Conservation (phyloP, 2,113 vertebrate species). For the Eubucco bourcierii region DNA sequence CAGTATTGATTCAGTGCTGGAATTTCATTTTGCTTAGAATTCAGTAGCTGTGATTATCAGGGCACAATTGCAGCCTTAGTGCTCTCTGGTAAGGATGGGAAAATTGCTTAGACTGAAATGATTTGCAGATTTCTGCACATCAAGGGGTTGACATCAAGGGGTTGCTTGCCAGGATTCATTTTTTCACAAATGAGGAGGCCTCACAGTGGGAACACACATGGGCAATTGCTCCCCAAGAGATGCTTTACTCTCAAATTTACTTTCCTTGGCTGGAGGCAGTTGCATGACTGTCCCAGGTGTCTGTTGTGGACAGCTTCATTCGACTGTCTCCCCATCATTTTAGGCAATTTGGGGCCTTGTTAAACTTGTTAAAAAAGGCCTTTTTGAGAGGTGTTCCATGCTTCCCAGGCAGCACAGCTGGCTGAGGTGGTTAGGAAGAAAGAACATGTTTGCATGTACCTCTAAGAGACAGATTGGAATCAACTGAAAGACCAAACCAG, state of each 20-base stretch:
- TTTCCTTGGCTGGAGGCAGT: neutral
- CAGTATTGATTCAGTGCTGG: neutral
- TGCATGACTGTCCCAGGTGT: neutral
- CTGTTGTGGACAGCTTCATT: neutral
- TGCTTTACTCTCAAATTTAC: constrained; percentile 5
- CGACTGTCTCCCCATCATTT: neutral
- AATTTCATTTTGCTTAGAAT: constrained; percentile 12
- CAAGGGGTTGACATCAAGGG: neutral
- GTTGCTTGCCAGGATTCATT: neutral
- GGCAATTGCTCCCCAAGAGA: constrained; percentile 9
- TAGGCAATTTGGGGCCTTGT: neutral
- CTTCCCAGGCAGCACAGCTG: neutral
- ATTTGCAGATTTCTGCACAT: constrained; percentile 37
- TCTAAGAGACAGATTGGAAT: neutral
- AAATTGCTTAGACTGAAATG: constrained; percentile 20
- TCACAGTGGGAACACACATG: neutral
- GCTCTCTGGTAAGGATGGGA: neutral
- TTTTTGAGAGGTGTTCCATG: neutral
- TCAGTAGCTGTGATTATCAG: neutral
- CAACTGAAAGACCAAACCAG: neutral
- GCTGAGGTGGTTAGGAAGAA: neutral
- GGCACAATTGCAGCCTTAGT: neutral
- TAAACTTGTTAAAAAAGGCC: constrained; percentile 14
- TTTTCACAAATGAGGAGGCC: constrained; percentile 16
- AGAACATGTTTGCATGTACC: neutral